Conservation (phyloP, 2,113 vertebrate genomes). For the Dissostichus mawsoni region DNA sequence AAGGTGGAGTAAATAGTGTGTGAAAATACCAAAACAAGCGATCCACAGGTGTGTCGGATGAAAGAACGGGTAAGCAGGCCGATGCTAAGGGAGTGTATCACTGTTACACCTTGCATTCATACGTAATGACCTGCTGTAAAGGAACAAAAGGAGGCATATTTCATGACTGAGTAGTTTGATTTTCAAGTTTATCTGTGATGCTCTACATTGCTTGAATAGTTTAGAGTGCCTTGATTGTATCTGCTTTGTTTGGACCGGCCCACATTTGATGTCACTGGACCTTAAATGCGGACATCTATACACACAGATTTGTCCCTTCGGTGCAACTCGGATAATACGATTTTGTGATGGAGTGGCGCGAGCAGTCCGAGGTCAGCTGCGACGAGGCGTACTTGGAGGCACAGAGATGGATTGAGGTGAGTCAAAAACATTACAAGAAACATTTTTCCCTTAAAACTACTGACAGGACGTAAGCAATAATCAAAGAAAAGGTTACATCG, state of each 20-base stretch:
- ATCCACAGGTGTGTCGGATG: slow-evolving; percentile 70
- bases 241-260: slow-evolving; percentile 3
- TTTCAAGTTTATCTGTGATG: slow-evolving; percentile 8
- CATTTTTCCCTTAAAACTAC: background rate
- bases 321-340: slow-evolving; percentile 25
- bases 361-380: slow-evolving; percentile 82
- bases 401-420: slow-evolving; percentile 93
- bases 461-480: background rate
- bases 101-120: slow-evolving; percentile 44
- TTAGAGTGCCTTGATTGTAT: background rate
- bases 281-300: background rate
- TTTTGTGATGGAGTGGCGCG: slow-evolving; percentile 86
- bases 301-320: slow-evolving; percentile 4
- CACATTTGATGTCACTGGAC: slow-evolving; percentile 10
- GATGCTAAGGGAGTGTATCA: slow-evolving; percentile 23
- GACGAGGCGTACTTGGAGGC: slow-evolving; percentile 88
- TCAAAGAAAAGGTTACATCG: background rate
- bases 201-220: background rate
- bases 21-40: background rate
- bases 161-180: slow-evolving; percentile 18
- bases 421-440: background rate
- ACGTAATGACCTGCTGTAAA: background rate
- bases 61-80: slow-evolving; percentile 53
- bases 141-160: slow-evolving; percentile 58
- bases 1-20: slow-evolving; percentile 12